A percentile compares a stretch with the other conserved stretches of the same genome.
Evolutionary conservation across 2,113 vertebrate genomes (phyloP).

Genomic region (Lophotis ruficrista): DNA sequence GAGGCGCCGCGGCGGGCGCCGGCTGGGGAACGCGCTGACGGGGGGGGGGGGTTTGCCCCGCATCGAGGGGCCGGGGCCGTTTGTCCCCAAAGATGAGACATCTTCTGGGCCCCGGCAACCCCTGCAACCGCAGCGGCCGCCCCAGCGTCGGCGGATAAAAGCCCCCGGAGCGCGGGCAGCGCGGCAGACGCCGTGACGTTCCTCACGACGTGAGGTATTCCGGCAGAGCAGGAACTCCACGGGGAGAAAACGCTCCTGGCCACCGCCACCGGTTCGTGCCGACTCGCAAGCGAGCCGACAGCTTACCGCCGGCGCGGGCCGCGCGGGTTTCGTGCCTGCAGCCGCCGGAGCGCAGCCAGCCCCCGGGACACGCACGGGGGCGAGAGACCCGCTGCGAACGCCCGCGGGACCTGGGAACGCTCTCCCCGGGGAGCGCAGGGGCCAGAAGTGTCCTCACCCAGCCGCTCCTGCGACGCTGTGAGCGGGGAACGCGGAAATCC

Average conservation of each 20-base stretch:
- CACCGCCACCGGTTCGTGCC: not conserved
- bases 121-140: not conserved
- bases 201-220: not conserved
- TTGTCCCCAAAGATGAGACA: too few species aligned
- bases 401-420: not conserved
- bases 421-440: rapidly evolving
- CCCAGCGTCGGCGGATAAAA: not conserved
- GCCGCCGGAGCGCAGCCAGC: not conserved
- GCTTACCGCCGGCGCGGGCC: not conserved
- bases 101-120: not conserved
- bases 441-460: rapidly evolving
- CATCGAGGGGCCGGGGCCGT: rapidly evolving
- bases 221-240: not conserved
- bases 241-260: not conserved
- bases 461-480: rapidly evolving
- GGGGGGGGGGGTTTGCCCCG: not conserved
- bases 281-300: not conserved
- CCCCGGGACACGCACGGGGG: rapidly evolving
- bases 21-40: rapidly evolving
- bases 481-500: not conserved
- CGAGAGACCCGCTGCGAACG: rapidly evolving
- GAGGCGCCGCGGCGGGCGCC: rapidly evolving
- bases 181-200: rapidly evolving
- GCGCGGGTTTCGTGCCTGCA: not conserved
- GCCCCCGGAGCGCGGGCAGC: not conserved